Evolutionary conservation across 2,888 invertebrate genomes (phyloP).

Genomic region (Platycnemis pennipes): DNA sequence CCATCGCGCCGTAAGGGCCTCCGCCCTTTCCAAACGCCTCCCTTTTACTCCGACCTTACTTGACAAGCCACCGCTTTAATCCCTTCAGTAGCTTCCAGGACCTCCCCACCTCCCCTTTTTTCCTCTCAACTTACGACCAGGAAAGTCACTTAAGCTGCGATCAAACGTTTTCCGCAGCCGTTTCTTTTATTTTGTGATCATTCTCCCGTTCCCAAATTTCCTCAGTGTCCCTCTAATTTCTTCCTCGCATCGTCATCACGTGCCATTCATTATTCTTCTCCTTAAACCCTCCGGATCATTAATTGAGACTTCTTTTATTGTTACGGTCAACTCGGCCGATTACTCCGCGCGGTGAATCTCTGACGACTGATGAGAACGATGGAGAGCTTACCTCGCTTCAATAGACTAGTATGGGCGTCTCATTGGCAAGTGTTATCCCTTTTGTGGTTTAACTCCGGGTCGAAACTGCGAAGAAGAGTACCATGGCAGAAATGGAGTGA

Average conservation of each 20-base stretch:
- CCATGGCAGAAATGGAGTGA: not conserved
- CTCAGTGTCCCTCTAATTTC: not conserved
- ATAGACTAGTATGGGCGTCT: too few relatives aligned
- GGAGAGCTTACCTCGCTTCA: not conserved
- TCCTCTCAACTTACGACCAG: conserved; percentile 20
- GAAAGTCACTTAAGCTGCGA: conserved; percentile 38
- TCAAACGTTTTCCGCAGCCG: conserved; percentile 33
- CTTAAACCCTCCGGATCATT: not conserved
- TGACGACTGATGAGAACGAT: not conserved
- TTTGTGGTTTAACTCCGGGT: not conserved
- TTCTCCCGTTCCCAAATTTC: not conserved
- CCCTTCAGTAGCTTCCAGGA: not conserved
- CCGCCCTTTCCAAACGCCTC: not conserved
- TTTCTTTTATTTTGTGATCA: not conserved
- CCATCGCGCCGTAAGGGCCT: not conserved
- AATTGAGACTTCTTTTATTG: not conserved
- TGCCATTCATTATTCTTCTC: not conserved
- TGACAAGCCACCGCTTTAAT: conserved; percentile 7
- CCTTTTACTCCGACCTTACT: not conserved
- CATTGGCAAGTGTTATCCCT: too few relatives aligned
- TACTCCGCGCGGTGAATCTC: not conserved
- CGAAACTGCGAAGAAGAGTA: too few relatives aligned
- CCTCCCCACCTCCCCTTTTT: not conserved
- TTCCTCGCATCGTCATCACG: not conserved
- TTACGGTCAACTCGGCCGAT: not conserved